Evolutionary conservation across 2,888 invertebrate species (phyloP).

Genomic region (Acrobasis consociella): DNA sequence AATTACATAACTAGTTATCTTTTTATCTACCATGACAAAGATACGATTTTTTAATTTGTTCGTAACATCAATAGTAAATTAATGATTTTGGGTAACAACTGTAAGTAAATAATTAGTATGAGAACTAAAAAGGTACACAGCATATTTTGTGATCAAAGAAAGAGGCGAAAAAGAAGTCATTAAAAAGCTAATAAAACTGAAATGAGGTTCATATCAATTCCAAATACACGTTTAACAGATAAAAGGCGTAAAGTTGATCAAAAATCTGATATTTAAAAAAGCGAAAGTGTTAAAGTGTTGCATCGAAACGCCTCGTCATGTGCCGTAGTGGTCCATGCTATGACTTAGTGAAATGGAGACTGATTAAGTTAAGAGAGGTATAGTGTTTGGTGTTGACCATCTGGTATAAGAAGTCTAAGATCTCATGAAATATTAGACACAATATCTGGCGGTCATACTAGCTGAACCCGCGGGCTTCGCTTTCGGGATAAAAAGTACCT

Average conservation of each 20-base stretch:
- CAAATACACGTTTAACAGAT: background rate
- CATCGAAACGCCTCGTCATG: slow-evolving; percentile 50
- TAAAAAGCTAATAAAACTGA: background rate
- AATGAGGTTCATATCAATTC: slow-evolving; percentile 3
- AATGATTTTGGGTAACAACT: no score
- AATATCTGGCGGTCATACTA: no score
- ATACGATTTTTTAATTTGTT: no score
- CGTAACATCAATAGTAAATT: no score
- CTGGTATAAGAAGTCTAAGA: no score
- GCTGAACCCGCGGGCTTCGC: no score
- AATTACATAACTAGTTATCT: no score
- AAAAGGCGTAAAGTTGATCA: background rate
- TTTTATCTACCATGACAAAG: no score
- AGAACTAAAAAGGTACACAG: background rate
- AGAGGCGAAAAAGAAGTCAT: background rate
- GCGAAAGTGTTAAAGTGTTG: slow-evolving; percentile 66
- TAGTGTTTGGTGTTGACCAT: no score
- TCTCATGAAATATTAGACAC: no score
- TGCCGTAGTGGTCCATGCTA: slow-evolving; percentile 37
- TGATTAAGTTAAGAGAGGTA: slow-evolving; percentile 5
- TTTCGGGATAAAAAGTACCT: no score
- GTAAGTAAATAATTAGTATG: background rate
- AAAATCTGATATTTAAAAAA: slow-evolving; percentile 25
- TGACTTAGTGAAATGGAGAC: slow-evolving; percentile 39
- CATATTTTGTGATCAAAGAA: background rate